Evolutionary conservation across 2,797 vertebrate species (phyloP), one percentile per base, ranked within the genome.

Genomic region (Ibycter americanus): DNA sequence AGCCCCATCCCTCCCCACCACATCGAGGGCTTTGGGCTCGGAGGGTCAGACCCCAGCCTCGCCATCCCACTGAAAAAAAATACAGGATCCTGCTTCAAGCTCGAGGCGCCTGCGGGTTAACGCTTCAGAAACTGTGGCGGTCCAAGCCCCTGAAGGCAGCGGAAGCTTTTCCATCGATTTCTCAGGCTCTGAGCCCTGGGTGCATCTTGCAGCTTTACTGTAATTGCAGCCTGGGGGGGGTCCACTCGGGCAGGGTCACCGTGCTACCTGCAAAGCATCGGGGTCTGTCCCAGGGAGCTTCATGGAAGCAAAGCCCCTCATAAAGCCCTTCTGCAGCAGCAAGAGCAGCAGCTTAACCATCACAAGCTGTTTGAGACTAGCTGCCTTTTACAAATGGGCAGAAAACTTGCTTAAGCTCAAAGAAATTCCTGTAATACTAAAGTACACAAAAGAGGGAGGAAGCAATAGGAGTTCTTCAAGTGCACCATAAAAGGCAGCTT

Each of bases 371-470:
- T 25, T 54, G 74, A 87, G 82, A 44, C 16, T 7, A 32, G 46
- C 71, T 40, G 68, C 0, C 7, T 29, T 70, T 54, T 16, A 77
- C 73, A 86, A 46, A 88, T 26, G 4, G 27, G 34, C 11, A 73
- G 51, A 61, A 87, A 90, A 62, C 52, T 58, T 16, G 0, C 38
- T 47, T 78, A 63, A 95, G 70, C 78, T 78, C 81, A 31, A 67
- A 91, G 40, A 86, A 63, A 96, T 82, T 61, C 78, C 89, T 31
- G 4, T 82, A 89, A 79, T 72, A 76, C 90, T 63, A 29, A 82
- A 8, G 22, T 4, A 67, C 72, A 58, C 72, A 40, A 25, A 79
- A 72, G 66, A 61, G 38, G 78, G 32, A 56, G 74, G 82, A 59
- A 82, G 66, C 82, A 63, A 42, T 5, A 40, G 27, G 44, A 89